Conservation (phyloP, 2,113 vertebrate genomes). For the Monopterus albus region DNA sequence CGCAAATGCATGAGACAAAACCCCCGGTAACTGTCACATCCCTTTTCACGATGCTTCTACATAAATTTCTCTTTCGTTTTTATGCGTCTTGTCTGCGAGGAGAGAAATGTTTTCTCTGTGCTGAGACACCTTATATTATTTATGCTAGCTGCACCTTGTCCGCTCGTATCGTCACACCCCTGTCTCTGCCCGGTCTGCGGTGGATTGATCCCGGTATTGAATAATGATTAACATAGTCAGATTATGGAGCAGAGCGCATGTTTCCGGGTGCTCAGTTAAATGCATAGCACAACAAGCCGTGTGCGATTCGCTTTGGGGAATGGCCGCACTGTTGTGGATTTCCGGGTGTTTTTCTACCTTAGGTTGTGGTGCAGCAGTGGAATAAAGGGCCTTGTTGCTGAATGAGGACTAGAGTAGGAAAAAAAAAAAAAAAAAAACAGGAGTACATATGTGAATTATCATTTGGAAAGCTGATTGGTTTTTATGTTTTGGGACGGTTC, state of each 20-base stretch:
- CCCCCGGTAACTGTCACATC: background rate
- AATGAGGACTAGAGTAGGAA: slow-evolving; percentile 11
- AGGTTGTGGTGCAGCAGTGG: slow-evolving; percentile 4
- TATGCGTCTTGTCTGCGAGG: slow-evolving; percentile 63
- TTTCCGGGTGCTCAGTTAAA: slow-evolving; percentile 62
- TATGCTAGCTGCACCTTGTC: slow-evolving; percentile 60
- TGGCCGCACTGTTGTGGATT: slow-evolving; percentile 64
- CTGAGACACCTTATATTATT: slow-evolving; percentile 38
- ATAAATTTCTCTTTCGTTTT: slow-evolving; percentile 25
- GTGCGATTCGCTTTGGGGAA: slow-evolving; percentile 43
- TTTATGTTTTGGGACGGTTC: slow-evolving; percentile 11
- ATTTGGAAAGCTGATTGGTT: slow-evolving; percentile 28
- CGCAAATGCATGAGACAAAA: background rate
- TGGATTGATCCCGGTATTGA: slow-evolving; percentile 65
- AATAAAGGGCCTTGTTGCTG: slow-evolving; percentile 9
- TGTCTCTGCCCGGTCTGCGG: slow-evolving; percentile 68
- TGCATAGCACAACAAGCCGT: slow-evolving; percentile 40
- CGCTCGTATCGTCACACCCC: slow-evolving; percentile 73
- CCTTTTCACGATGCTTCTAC: background rate
- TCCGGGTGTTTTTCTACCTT: slow-evolving; percentile 73
- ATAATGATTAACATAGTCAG: slow-evolving; percentile 67
- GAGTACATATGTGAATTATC: slow-evolving; percentile 2
- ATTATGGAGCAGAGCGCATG: slow-evolving; percentile 26
- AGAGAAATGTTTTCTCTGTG: slow-evolving; percentile 29
- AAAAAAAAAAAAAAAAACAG: slow-evolving; percentile 5